A percentile compares a stretch with the other conserved stretches of the same genome.
phyloP scores from a whole-genome alignment of 2,797 vertebrate genomes.

The Crocodylus rhombifer region DNA sequence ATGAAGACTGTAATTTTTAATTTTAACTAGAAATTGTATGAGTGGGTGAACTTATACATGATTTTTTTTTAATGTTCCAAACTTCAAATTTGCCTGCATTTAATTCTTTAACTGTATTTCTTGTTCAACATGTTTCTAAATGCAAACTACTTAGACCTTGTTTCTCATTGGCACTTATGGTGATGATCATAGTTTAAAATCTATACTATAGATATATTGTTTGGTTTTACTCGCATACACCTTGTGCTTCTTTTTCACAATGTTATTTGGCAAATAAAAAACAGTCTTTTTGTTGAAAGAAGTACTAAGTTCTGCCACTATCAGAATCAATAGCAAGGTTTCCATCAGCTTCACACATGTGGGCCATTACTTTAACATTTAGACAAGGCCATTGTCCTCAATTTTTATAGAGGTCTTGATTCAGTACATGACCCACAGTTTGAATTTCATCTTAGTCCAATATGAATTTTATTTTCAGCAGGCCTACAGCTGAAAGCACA shows the following conservation, averaged over 20 bases:
- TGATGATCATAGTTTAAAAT: background rate
- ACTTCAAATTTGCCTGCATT: background rate
- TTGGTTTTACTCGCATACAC: background rate
- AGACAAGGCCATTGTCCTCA: background rate
- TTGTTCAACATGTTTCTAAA: slow-evolving; percentile 4
- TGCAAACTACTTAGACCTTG: background rate
- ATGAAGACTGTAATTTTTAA: slow-evolving; percentile 16
- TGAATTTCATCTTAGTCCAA: slow-evolving; percentile 6
- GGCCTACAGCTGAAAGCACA: background rate
- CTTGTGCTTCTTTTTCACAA: background rate
- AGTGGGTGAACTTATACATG: slow-evolving; percentile 11
- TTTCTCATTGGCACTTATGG: background rate
- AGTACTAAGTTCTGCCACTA: background rate
- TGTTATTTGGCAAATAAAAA: background rate
- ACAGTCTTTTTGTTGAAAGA: background rate
- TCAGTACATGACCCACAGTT: background rate
- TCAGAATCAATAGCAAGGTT: rapidly evolving
- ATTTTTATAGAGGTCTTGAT: background rate
- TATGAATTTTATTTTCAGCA: background rate
- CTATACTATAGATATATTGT: background rate
- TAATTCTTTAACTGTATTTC: background rate
- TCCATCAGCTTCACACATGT: background rate
- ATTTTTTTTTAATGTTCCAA: background rate
- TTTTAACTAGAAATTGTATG: slow-evolving; percentile 17
- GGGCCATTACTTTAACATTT: background rate